Evolutionary conservation across 2,113 vertebrate genomes (phyloP).

Genomic region (Charadrius vociferus): DNA sequence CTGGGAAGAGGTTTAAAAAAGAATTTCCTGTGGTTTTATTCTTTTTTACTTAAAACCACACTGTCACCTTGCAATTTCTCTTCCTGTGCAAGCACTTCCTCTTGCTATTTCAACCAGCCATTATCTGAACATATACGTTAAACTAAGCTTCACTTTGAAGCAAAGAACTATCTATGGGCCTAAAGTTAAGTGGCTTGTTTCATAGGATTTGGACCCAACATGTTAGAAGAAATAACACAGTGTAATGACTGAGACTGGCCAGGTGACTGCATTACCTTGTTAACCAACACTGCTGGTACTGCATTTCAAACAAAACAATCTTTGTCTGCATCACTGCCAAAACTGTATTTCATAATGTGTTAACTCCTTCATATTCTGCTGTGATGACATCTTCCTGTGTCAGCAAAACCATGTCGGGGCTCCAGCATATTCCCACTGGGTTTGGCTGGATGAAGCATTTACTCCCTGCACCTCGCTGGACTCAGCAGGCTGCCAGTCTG

Average conservation of each 20-base stretch:
- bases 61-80: not conserved
- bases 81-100: not conserved
- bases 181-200: not conserved
- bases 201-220: not conserved
- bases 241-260: not conserved
- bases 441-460: conserved; percentile 2
- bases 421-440: not conserved
- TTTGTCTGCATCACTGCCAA: conserved; percentile 15
- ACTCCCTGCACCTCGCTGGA: not conserved
- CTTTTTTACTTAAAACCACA: not conserved
- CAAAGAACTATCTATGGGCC: not conserved
- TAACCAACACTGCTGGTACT: not conserved
- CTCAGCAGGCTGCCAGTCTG: conserved; percentile 12
- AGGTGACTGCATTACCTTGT: not conserved
- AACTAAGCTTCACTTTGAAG: not conserved
- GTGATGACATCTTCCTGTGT: conserved; percentile 34
- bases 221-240: not conserved
- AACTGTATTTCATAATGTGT: conserved; percentile 34
- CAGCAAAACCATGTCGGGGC: conserved; percentile 22
- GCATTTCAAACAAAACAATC: conserved; percentile 26
- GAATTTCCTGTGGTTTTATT: not conserved
- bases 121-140: not conserved
- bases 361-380: conserved; percentile 46
- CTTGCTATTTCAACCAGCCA: not conserved
- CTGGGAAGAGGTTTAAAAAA: not conserved